phyloP scores from a whole-genome alignment of 2,888 invertebrate genomes.

The Callosobruchus maculatus region DNA sequence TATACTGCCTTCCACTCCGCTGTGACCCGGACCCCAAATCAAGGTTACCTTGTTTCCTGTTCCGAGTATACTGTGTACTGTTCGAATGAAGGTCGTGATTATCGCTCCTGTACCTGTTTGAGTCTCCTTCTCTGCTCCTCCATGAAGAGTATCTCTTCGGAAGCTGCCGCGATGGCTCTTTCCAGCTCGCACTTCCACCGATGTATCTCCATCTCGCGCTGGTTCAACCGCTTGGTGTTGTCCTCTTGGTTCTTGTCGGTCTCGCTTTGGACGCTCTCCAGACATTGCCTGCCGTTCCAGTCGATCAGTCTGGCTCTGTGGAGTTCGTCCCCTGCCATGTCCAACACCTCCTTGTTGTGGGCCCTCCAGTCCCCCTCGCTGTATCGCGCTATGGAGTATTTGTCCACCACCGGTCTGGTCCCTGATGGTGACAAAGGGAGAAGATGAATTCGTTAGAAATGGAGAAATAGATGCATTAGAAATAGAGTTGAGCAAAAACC shows the following conservation, averaged over 20 bases:
- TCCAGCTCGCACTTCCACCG: conserved; percentile 76
- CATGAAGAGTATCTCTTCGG: conserved; percentile 65
- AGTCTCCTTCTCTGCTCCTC: conserved; percentile 66
- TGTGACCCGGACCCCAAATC: conserved; percentile 22
- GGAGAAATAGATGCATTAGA: too few species aligned
- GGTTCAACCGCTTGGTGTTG: conserved; percentile 62
- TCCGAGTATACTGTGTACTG: too few species aligned
- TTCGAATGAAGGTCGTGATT: too few species aligned
- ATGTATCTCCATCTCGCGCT: conserved; percentile 65
- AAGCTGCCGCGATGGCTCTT: conserved; percentile 62
- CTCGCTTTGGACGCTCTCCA: conserved; percentile 61
- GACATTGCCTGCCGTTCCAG: conserved; percentile 61
- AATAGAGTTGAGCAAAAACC: too few species aligned
- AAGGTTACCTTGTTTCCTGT: conserved; percentile 35
- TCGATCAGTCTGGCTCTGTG: conserved; percentile 49
- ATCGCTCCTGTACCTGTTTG: conserved; percentile 56
- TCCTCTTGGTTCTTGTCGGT: conserved; percentile 67
- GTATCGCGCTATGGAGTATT: conserved; percentile 70
- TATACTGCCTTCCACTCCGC: too few species aligned
- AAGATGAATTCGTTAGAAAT: too few species aligned
- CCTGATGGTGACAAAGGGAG: too few species aligned
- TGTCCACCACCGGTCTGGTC: conserved; percentile 69
- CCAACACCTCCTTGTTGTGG: conserved; percentile 42
- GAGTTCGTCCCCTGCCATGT: conserved; percentile 36
- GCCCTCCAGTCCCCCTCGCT: conserved; percentile 70